A percentile compares a stretch with the other conserved stretches of the same genome.
These are phyloP conservation scores for Corythornis cristatus DNA, from an alignment of 2,113 vertebrate genomes.

Conservation along the genomic window DNA sequence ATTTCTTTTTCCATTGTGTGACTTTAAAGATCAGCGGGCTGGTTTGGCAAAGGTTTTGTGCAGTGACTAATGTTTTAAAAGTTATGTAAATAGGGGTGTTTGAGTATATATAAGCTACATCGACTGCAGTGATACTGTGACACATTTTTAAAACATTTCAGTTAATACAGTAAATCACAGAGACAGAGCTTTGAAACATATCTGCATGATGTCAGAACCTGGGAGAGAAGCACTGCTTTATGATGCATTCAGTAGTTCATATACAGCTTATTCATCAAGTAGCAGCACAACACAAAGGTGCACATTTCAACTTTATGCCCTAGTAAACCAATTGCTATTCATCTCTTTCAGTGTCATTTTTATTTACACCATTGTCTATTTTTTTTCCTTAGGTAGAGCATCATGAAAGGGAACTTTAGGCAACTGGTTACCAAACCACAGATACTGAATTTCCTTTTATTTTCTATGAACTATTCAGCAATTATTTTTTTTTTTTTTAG, in stretches of 20 bases:
- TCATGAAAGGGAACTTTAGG: background rate
- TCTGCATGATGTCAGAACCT: slow-evolving; percentile 7
- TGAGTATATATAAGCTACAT: background rate
- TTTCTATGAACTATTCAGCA: background rate
- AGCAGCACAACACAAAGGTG: background rate
- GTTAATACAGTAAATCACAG: slow-evolving; percentile 18
- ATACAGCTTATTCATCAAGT: background rate
- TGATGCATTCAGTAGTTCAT: background rate
- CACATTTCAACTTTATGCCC: background rate
- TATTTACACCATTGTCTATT: background rate
- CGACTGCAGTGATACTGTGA: background rate
- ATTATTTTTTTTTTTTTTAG: background rate
- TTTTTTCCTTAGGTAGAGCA: background rate
- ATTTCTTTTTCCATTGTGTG: background rate
- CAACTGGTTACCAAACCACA: background rate
- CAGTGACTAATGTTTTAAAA: slow-evolving; percentile 14
- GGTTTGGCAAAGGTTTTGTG: background rate
- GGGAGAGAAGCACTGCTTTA: background rate
- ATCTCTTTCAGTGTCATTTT: background rate
- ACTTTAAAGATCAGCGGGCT: background rate
- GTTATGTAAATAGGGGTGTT: slow-evolving; percentile 40
- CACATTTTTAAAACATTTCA: slow-evolving; percentile 35
- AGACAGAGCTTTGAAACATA: background rate
- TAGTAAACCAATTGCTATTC: background rate
- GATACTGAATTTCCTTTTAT: background rate